Base-by-base conservation (phyloP, 2,113 vertebrate species). In the Scortum barcoo region DNA sequence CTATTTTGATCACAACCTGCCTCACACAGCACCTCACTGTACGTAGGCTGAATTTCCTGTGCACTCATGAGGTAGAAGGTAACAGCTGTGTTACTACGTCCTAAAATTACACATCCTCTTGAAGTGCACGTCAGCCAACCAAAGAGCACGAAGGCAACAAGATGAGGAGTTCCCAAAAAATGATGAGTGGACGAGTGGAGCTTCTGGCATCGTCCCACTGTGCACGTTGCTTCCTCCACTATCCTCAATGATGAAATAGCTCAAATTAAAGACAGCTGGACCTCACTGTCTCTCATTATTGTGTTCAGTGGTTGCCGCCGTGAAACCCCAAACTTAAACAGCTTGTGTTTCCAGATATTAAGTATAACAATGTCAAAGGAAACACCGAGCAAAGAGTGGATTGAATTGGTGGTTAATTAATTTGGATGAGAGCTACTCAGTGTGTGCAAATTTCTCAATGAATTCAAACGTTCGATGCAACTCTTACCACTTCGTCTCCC, bases 1-100 rank as follows among this genome's bases (percentile, higher is more conserved):
- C 69, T 62, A 77, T 66, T 84, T 76, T 66, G 26, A 65, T 78
- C 65, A 51, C 5, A n/a, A 20, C 36, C n/a, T 46, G 33, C 26
- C 56, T 75, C 58, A 72, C 16, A 51, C 42, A n/a, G 72, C 42
- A 65, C 53, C 50, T 65, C 24, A 58, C 28, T 42, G 7, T 28
- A 48, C 10, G 7, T 17, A 36, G 14, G 56, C 36, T 67, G 10
- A 65, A 65, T 28, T 63, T 16, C 22, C 13, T 56, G n/a, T 30
- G 62, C 33, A 58, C 50, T 72, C 26, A 60, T 19, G 17, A 48
- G 44, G 14, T 46, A 46, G 46, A 48, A 36, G 33, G 6, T 36
- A 36, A 36, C 33, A 36, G 33, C 33, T 4, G 33, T 36, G 33
- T 36, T 36, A 36, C 33, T 36, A 36, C 33, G 6, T 4, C 6